These are phyloP conservation scores for Mungos mungo DNA, from an alignment of 2,113 vertebrate species.

Conservation along the genomic window DNA sequence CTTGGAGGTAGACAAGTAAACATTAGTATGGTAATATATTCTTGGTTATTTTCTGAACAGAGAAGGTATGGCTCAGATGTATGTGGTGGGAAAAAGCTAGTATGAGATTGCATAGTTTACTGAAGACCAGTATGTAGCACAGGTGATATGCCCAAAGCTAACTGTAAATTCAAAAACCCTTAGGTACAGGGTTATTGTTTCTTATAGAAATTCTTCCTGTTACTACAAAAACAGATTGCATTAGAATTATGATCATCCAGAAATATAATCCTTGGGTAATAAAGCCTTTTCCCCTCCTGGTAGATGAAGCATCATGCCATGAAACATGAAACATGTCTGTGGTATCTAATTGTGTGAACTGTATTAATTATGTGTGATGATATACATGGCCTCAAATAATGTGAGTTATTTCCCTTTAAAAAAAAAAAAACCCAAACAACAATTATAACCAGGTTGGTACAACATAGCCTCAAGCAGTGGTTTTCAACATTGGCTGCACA, in stretches of 20 bases:
- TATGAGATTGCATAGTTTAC: background rate
- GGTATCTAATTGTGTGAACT: conserved; percentile 6
- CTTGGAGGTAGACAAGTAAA: background rate
- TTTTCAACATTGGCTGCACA: background rate
- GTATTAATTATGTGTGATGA: conserved; percentile 15
- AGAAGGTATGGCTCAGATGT: background rate
- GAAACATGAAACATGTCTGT: conserved; percentile 30
- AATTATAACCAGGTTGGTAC: background rate
- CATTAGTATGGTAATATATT: background rate
- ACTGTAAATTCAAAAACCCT: background rate
- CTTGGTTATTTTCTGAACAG: background rate
- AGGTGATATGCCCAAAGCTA: background rate
- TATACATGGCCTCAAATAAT: background rate
- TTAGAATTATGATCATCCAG: conserved; percentile 5
- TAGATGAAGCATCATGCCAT: background rate
- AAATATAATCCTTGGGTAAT: background rate
- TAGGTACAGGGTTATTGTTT: conserved; percentile 1
- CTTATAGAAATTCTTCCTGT: background rate
- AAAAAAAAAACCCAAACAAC: background rate
- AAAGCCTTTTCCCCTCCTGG: background rate
- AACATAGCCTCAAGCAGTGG: background rate
- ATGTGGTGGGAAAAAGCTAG: background rate
- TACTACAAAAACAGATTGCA: background rate
- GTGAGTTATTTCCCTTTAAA: background rate
- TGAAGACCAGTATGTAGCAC: background rate